Evolutionary conservation across 1,140 invertebrate species (phyloP), one percentile per base, ranked within the genome.

Genomic region (Drosophila guanche): DNA sequence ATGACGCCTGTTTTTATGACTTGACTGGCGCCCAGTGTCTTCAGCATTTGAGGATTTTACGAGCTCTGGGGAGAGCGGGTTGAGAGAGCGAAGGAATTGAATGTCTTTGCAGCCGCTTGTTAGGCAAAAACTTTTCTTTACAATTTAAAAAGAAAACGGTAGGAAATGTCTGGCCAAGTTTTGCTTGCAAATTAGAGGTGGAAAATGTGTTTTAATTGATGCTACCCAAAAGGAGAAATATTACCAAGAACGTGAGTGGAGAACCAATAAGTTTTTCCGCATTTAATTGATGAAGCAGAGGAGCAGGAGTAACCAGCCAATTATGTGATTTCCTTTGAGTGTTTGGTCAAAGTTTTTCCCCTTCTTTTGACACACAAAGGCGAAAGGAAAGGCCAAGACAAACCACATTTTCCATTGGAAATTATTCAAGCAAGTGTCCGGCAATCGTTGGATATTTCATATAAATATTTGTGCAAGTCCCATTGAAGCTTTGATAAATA

Each of bases 1-100:
- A 12, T 37, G 33, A 37, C 33, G 33, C 33, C 33, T 37, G 33
- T 12, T 37, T 79, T 79, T 79, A 79, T 57, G 76, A 74, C 69
- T 62, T 55, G 62, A 69, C 76, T 79, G 76, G 76, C 76, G 76
- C 76, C 76, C 62, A 79, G 62, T 68, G 57, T 79, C 76, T 79
- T 79, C 41, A 62, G 43, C 75, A 71, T 66, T 47, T 68, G 62
- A 62, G 61, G 43, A 67, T 63, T 77, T 79, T 79, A 79, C 76
- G 76, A 78, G 75, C 43, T 33, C 22, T 37, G 10, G 5, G 46
- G 41, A 10, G 29, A 61, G 52, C 53, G 58, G 52, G 56, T 69
- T 52, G 41, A 52, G 33, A 22, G 54, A 25, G 47, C 7, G 20
- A 23, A 33, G 43, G 10, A 16, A 53, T 55, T 27, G 54, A 66